Conservation (phyloP, 2,888 invertebrate genomes). For the Tinea pellionella region DNA sequence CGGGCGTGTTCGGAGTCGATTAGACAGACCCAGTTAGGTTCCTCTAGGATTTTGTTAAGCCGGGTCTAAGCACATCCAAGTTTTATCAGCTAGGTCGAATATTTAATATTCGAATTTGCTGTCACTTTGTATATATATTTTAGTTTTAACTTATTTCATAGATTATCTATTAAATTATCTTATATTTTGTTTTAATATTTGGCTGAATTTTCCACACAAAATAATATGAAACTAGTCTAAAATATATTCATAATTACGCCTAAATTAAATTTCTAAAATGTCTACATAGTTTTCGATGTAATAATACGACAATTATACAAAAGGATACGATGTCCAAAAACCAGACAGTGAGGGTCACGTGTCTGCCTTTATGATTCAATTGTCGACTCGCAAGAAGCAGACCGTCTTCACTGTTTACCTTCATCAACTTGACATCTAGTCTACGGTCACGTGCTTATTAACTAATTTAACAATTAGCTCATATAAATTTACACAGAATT, state of each 20-base stretch:
- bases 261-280: too few relatives aligned
- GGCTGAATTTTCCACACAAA: too few relatives aligned
- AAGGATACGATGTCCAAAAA: not conserved
- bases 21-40: conserved; percentile 24
- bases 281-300: too few relatives aligned
- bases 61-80: conserved; percentile 27
- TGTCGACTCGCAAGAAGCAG: conserved; percentile 27
- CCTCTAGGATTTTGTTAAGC: conserved; percentile 48
- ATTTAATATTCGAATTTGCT: not conserved
- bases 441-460: conserved; percentile 28
- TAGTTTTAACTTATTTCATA: too few relatives aligned
- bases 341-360: conserved; percentile 19
- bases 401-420: conserved; percentile 38
- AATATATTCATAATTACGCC: too few relatives aligned
- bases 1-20: conserved; percentile 51
- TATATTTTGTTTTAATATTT: too few relatives aligned
- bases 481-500: not conserved
- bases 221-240: too few relatives aligned
- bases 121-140: not conserved
- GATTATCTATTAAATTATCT: too few relatives aligned
- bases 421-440: conserved; percentile 32
- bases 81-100: not conserved
- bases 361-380: conserved; percentile 55
- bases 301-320: not conserved
- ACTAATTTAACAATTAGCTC: conserved; percentile 23